Base-by-base conservation (phyloP, 2,888 invertebrate genomes). In the Polymixis lichenea region DNA sequence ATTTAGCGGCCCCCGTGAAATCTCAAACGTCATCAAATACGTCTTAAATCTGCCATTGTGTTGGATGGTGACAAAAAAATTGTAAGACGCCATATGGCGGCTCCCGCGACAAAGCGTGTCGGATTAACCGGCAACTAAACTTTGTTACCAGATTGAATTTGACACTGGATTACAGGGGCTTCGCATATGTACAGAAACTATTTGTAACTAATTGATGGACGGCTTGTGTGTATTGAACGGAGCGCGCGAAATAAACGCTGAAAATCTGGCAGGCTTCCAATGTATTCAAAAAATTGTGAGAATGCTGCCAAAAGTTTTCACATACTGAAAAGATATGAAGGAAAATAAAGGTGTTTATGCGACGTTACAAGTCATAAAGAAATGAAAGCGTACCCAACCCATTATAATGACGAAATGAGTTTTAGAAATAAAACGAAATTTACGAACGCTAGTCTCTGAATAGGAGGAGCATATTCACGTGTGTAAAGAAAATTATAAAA, bases 31-130 rank as follows among this genome's bases (percentile, higher is more conserved):
- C 93, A 94, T 94, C 94, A 91, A 92, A 93, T 89, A 90, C 86
- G 87, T 90, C 90, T n/a, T 91, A 91, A 94, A 91, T 92, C 92
- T 86, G n/a, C 86, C 82, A 95, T 95, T 96, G 95, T 95, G 86
- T 77, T 58, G 68, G 67, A 82, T 86, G 87, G 87, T 88, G 91
- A 92, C 93, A 92, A 90, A 91, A 87, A 90, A 87, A 87, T 94
- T 94, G 93, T 93, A 94, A 95, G 95, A 94, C 93, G 94, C 92
- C 96, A 96, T 95, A 95, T 96, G 95, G 95, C 92, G 86, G 38
- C 68, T n/a, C 32, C 85, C 83, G 86, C 85, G 83, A 91, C 91
- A 92, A 94, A 93, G 93, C 92, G 84, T 86, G 88, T 87, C 89
- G 92, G 96, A 95, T 96, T 96, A 95, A 89, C 91, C 88, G 43